Evolutionary conservation across 1,140 invertebrate species (phyloP).

Genomic region (Drosophila tropicalis): DNA sequence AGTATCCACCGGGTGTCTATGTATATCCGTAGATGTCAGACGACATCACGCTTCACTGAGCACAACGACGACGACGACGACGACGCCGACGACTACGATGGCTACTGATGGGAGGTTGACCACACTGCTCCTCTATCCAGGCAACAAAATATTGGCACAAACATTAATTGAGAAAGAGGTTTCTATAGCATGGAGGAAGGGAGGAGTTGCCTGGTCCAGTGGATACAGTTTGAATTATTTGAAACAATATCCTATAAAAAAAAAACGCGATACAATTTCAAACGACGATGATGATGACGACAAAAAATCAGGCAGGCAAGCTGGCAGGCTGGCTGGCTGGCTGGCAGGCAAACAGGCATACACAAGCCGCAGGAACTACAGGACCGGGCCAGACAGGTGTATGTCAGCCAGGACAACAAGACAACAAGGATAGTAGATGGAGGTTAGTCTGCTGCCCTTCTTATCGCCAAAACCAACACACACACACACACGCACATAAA

Average conservation of each 20-base stretch:
- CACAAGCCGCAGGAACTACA: slow-evolving; percentile 28
- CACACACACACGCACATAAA: slow-evolving; percentile 35
- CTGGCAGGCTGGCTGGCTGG: slow-evolving; percentile 35
- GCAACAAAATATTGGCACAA: slow-evolving; percentile 76
- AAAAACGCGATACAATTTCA: slow-evolving; percentile 81
- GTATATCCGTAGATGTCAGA: slow-evolving; percentile 80
- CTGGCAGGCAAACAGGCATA: slow-evolving; percentile 28
- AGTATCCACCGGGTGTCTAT: slow-evolving; percentile 44
- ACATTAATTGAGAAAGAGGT: slow-evolving; percentile 42
- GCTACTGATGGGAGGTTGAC: slow-evolving; percentile 50
- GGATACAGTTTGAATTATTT: slow-evolving; percentile 79
- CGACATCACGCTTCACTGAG: slow-evolving; percentile 81
- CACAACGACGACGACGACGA: slow-evolving; percentile 53
- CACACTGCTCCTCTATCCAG: slow-evolving; percentile 17
- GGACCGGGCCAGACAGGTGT: slow-evolving; percentile 72
- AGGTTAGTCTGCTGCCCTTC: slow-evolving; percentile 48
- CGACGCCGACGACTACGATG: slow-evolving; percentile 56
- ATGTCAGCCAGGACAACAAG: slow-evolving; percentile 51
- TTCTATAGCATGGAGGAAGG: neutral
- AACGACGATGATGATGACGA: slow-evolving; percentile 70
- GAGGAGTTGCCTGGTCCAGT: slow-evolving; percentile 21
- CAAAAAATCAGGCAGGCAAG: slow-evolving; percentile 58
- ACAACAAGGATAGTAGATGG: neutral
- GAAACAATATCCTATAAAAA: slow-evolving; percentile 82
- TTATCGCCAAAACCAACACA: slow-evolving; percentile 52